These are phyloP conservation scores for Halichoeres trimaculatus DNA, from an alignment of 2,113 vertebrate species.

Conservation along the genomic window DNA sequence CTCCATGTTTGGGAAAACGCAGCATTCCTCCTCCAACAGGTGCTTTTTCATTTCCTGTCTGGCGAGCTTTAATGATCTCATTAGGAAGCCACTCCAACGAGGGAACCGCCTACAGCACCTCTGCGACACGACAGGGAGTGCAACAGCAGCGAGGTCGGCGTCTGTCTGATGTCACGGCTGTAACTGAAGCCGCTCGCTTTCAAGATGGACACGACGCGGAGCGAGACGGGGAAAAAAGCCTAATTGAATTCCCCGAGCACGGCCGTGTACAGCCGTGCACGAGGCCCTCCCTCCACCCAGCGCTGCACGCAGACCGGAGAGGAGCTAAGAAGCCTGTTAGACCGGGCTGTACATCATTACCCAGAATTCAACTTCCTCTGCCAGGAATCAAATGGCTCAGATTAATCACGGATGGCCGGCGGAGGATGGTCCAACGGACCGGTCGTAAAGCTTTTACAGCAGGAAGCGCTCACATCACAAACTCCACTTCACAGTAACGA, in stretches of 20 bases:
- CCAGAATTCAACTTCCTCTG: constrained; percentile 70
- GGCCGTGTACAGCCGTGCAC: constrained; percentile 12
- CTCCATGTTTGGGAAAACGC: constrained; percentile 70
- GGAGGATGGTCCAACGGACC: constrained; percentile 27
- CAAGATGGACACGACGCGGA: constrained; percentile 48
- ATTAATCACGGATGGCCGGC: constrained; percentile 65
- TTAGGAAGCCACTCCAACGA: constrained; percentile 68
- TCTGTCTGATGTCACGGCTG: constrained; percentile 59
- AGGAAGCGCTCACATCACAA: background rate
- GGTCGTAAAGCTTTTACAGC: constrained; percentile 26
- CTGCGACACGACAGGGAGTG: constrained; percentile 43
- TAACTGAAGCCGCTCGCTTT: constrained; percentile 54
- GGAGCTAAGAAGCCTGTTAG: constrained; percentile 44
- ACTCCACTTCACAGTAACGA: background rate
- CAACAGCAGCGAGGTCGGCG: constrained; percentile 46
- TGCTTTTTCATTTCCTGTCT: constrained; percentile 78
- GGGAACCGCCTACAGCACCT: constrained; percentile 51
- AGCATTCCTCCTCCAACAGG: constrained; percentile 70
- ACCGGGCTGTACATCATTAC: constrained; percentile 68
- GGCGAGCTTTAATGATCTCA: constrained; percentile 78
- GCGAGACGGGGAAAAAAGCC: constrained; percentile 12
- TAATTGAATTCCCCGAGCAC: constrained; percentile 67
- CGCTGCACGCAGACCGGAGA: constrained; percentile 21
- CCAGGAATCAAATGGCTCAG: constrained; percentile 68
- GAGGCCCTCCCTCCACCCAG: constrained; percentile 2